A percentile compares a stretch with the other conserved stretches of the same genome.
phyloP scores from a whole-genome alignment of 2,888 invertebrate species.

The Thumatha senex region DNA sequence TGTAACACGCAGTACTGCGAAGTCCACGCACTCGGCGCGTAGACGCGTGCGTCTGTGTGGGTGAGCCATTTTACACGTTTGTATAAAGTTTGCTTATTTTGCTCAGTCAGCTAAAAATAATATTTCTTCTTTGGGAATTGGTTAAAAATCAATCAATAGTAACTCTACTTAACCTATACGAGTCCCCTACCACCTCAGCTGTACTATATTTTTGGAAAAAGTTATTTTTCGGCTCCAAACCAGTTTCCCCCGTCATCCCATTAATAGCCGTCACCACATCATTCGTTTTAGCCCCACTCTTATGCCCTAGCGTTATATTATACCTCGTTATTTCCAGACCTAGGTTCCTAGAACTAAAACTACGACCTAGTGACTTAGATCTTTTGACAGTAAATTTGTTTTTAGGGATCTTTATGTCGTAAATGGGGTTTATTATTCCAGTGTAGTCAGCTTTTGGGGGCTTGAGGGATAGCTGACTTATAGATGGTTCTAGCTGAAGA shows the following conservation, averaged over 20 bases:
- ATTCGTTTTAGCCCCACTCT: constrained; percentile 60
- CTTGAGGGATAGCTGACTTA: constrained; percentile 33
- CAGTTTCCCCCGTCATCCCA: constrained; percentile 63
- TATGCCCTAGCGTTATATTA: constrained; percentile 65
- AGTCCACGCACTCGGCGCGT: no score
- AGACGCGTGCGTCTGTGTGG: no score
- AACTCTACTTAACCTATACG: constrained; percentile 63
- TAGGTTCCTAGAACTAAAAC: constrained; percentile 56
- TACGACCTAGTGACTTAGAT: constrained; percentile 68
- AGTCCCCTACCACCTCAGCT: constrained; percentile 66
- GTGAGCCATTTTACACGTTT: no score
- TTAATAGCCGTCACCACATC: constrained; percentile 71
- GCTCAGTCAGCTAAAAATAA: no score
- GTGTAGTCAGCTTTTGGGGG: constrained; percentile 47
- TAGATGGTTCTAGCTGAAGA: constrained; percentile 26
- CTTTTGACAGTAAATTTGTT: constrained; percentile 70
- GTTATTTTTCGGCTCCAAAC: constrained; percentile 58
- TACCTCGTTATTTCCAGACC: constrained; percentile 64
- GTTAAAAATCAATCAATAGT: constrained; percentile 58
- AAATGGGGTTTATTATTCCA: constrained; percentile 72
- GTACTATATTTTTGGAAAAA: constrained; percentile 63
- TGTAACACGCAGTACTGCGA: no score
- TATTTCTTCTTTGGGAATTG: no score
- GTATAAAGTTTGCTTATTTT: no score
- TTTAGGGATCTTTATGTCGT: constrained; percentile 68